Evolutionary conservation across 2,113 vertebrate genomes (phyloP), one percentile per base, ranked within the genome.

Genomic region (Callionymus lyra): DNA sequence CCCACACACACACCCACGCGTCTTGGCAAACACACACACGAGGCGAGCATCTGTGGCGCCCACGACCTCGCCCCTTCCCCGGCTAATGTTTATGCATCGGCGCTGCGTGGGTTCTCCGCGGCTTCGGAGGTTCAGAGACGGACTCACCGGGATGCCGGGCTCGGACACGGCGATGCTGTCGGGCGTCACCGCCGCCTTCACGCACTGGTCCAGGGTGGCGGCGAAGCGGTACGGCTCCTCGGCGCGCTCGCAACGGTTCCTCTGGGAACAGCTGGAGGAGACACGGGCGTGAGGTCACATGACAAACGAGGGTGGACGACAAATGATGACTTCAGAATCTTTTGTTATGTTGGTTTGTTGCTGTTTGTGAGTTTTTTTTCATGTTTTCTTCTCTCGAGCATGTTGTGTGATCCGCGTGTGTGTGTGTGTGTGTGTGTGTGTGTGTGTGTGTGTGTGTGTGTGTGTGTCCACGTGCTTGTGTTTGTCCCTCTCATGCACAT

Each of bases 121-220:
- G 21, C 21, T 27, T 27, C 6, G 31, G 44, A 15, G 19, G 31
- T 12, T 44, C 48, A 19, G 16, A 19, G 16, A 47, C 10, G 15
- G 42, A 67, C 80, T 74, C 70, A 98, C 94, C 74, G 83, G 78
- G 40, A 87, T 80, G 60, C 88, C 92, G 73, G 92, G 90, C 59
- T 97, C 86, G 0, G 93, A 98, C 63, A 97, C 95, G 0, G 94
- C 92, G 31, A 99, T 92, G 85, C 95, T 99, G 82, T 89, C 88
- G 18, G 95, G 95, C 41, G 88, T 88, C 42, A 97, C 88, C 0
- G 69, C 76, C 57, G 93, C 73, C 46, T 85, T 89, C 82, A 98
- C 82, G 57, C 95, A 98, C 69, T 89, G 90, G 55, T 64, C 59
- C 61, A 94, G 87, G 35, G 79, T 82, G 40, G 86, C 86, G 0